Conservation (phyloP, 2,888 invertebrate species). For the Stenodema calcarata region DNA sequence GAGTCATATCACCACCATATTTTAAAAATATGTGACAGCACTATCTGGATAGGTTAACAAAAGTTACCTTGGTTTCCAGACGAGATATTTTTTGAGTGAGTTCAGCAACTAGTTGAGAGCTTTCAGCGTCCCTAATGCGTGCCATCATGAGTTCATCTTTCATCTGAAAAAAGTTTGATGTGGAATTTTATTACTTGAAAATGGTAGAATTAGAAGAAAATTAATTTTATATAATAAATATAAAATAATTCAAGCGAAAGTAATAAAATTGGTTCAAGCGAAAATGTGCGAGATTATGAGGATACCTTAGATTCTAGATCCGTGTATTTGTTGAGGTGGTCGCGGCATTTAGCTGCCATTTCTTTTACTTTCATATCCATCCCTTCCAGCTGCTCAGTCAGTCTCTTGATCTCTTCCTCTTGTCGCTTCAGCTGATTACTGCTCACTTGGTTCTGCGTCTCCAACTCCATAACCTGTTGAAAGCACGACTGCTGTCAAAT, state of each 20-base stretch:
- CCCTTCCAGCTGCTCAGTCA: conserved; percentile 80
- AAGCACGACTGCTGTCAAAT: background rate
- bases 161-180: conserved; percentile 62
- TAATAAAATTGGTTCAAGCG: background rate
- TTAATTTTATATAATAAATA: too few species aligned
- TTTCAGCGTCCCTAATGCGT: conserved; percentile 92
- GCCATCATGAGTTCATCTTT: conserved; percentile 94
- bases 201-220: too few species aligned
- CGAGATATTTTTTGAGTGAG: conserved; percentile 92
- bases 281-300: background rate
- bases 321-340: conserved; percentile 78
- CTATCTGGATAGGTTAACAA: too few species aligned
- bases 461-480: conserved; percentile 85
- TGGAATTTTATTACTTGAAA: background rate
- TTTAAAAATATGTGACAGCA: too few species aligned
- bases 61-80: conserved; percentile 82
- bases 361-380: conserved; percentile 77
- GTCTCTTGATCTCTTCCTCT: conserved; percentile 88
- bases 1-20: too few species aligned
- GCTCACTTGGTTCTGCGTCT: conserved; percentile 91
- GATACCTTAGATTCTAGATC: conserved; percentile 67
- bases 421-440: conserved; percentile 88
- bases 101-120: conserved; percentile 91
- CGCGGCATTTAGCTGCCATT: conserved; percentile 77
- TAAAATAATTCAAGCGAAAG: too few species aligned